Percentiles rank a stretch among this genome's conserved stretches.
phyloP scores from a whole-genome alignment of 2,888 invertebrate species.

The Agonopterix heracliana region DNA sequence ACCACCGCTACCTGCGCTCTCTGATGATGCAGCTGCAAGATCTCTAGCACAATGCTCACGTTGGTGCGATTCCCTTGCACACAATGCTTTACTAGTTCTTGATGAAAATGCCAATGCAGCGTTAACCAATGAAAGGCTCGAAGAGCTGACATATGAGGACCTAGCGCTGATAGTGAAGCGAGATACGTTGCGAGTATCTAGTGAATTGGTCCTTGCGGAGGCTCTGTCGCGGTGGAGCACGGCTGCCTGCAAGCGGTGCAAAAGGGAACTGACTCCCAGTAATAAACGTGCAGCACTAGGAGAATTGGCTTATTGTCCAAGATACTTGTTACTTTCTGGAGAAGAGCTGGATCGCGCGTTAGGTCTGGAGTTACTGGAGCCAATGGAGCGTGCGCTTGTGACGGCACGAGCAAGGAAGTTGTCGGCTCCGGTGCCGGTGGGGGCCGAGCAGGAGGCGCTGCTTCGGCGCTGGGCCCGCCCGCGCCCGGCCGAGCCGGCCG shows the following conservation, averaged over 20 bases:
- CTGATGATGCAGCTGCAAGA: constrained; percentile 52
- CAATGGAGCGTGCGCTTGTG: constrained; percentile 64
- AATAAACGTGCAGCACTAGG: constrained; percentile 66
- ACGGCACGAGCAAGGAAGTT: constrained; percentile 56
- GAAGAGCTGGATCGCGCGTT: constrained; percentile 78
- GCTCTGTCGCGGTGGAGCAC: constrained; percentile 77
- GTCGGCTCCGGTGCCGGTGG: constrained; percentile 62
- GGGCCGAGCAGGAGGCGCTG: constrained; percentile 61
- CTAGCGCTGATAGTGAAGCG: constrained; percentile 79
- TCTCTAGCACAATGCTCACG: constrained; percentile 63
- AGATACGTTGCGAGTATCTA: constrained; percentile 80
- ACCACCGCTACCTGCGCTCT: constrained; percentile 62
- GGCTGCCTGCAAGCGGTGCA: constrained; percentile 60
- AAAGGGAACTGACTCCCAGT: constrained; percentile 58
- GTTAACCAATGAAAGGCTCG: constrained; percentile 54
- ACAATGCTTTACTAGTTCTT: constrained; percentile 78
- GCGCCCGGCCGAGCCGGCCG: constrained; percentile 54
- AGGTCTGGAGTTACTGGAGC: constrained; percentile 58
- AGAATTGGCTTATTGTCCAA: constrained; percentile 76
- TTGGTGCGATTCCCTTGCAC: constrained; percentile 78
- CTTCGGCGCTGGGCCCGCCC: constrained; percentile 64
- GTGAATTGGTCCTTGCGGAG: constrained; percentile 77
- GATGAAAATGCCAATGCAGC: constrained; percentile 64
- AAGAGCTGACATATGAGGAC: constrained; percentile 79
- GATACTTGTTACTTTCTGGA: constrained; percentile 80